Evolutionary conservation across 2,113 vertebrate species (phyloP).

Genomic region (Eulacestoma nigropectus): DNA sequence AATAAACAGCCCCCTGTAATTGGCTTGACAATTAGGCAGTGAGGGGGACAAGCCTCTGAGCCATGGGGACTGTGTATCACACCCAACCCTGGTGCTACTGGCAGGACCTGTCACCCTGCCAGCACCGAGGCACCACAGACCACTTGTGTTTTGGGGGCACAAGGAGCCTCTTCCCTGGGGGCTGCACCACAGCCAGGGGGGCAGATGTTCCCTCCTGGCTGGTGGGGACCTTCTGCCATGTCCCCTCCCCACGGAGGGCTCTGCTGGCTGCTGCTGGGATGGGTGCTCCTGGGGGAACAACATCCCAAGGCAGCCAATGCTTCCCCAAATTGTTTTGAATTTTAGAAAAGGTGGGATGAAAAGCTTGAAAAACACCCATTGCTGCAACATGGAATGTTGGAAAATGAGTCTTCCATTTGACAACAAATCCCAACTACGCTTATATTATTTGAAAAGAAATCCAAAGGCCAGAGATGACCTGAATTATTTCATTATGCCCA

Average conservation of each 20-base stretch:
- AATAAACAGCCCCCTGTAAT: not conserved
- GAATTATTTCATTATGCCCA: fast-evolving
- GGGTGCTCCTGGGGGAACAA: not conserved
- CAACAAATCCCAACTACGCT: not conserved
- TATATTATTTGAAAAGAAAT: not conserved
- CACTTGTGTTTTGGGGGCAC: not conserved
- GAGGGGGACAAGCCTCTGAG: not conserved
- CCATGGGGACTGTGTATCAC: not conserved
- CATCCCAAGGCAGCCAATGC: not conserved
- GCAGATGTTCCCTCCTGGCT: not conserved
- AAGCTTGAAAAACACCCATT: not conserved
- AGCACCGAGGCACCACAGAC: not conserved
- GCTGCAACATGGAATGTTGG: not conserved
- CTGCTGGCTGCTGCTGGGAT: not conserved
- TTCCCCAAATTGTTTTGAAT: not conserved
- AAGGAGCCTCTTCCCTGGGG: not conserved
- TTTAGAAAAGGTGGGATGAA: not conserved
- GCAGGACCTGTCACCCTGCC: not conserved
- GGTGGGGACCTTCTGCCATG: not conserved
- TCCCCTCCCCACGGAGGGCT: not conserved
- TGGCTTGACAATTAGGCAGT: not conserved
- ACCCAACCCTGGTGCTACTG: not conserved
- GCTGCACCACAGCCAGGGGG: too few species aligned
- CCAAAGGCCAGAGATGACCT: not conserved
- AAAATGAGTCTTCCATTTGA: not conserved